Base-by-base conservation (phyloP, 2,113 vertebrate species). In the Albula goreensis region DNA sequence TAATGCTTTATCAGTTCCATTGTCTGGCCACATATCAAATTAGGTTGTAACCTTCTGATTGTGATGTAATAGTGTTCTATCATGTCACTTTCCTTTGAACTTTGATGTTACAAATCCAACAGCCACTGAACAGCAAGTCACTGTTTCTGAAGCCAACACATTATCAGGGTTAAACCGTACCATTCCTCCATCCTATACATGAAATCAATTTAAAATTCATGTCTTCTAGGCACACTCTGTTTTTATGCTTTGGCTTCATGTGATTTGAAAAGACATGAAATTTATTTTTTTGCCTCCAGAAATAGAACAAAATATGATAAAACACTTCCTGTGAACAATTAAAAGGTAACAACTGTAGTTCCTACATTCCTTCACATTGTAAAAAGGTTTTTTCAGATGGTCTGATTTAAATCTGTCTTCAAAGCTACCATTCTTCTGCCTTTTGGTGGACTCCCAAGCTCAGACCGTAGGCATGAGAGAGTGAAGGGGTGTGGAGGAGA, bases 11-110 rank as follows among this genome's bases (percentile, higher is more conserved):
- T 66, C 60, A 66, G 4, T 0, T 19, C 60, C 60, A 66, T 66
- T 19, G 22, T 66, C 60, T 66, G 60, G 15, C 60, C 60, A 66
- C 60, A 66, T 66, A 66, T 66, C 60, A 66, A 66, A 8, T n/a
- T 25, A 31, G 22, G 70, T n/a, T 74, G n/a, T 74, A 74, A 22
- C 31, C 5, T 74, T 31, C n/a, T 74, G 70, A 74, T 31, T 74
- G 70, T 74, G 70, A 74, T 31, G n/a, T 74, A n/a, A 74, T 74
- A 74, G 70, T 25, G 70, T 74, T 74, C 9, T 74, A 74, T 74
- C 70, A 31, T 74, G 70, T 74, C 22, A 10, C 70, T 74, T 31
- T 74, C 70, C 9, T 9, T 25, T 25, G 70, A 74, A 74, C 8
- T 25, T 41, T 17, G 19, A 8, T 74, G 8, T 19, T 74, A 10